Percentiles rank a stretch among this genome's conserved stretches.
Evolutionary conservation across 2,113 vertebrate species (phyloP).

Genomic region (Lathamus discolor): DNA sequence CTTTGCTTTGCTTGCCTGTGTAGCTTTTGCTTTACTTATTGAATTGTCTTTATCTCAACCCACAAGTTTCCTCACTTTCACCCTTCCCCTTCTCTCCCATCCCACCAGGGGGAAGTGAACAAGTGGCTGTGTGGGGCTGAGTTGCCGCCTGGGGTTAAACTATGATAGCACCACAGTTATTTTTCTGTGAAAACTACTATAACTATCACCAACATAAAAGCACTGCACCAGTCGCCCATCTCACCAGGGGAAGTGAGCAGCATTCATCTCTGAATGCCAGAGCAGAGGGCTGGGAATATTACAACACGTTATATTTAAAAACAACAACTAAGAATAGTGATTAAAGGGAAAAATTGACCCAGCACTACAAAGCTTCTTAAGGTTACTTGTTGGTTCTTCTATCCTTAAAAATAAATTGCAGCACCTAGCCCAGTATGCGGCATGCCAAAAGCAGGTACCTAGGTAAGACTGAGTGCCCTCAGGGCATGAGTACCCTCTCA

Average conservation of each 20-base stretch:
- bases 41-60: neutral
- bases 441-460: neutral
- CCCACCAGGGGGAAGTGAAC: neutral
- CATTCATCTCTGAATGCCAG: neutral
- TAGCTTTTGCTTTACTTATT: neutral
- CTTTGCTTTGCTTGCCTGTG: neutral
- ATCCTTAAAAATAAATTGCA: neutral
- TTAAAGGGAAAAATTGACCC: neutral
- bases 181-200: neutral
- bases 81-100: neutral
- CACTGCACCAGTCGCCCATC: neutral
- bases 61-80: neutral
- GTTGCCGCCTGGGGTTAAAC: neutral
- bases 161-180: neutral
- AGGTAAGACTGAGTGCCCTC: neutral
- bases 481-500: neutral
- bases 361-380: neutral
- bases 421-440: neutral
- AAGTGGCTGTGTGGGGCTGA: neutral
- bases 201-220: neutral
- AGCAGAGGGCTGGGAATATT: neutral
- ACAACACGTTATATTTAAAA: neutral
- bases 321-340: neutral
- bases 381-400: neutral
- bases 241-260: neutral